Percentiles rank a stretch among this genome's conserved stretches.
Conservation (phyloP, 2,113 vertebrate species). For the Zootoca vivipara region DNA sequence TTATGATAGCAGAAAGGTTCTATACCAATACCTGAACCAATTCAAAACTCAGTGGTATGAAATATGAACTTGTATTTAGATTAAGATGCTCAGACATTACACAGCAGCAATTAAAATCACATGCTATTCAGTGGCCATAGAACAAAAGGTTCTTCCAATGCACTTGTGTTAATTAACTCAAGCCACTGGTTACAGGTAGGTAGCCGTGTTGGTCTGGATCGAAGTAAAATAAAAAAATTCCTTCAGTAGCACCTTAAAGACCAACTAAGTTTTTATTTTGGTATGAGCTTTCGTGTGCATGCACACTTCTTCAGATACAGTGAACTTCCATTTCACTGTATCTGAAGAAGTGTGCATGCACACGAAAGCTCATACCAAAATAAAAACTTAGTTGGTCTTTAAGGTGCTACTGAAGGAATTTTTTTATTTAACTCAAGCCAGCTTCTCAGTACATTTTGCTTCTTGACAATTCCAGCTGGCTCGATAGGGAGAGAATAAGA, state of each 20-base stretch:
- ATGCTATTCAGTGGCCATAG: neutral
- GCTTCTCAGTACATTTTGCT: neutral
- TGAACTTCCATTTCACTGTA: no score
- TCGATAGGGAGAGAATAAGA: neutral
- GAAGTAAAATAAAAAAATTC: no score
- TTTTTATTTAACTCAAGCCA: neutral
- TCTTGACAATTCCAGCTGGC: neutral
- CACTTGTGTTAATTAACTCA: neutral
- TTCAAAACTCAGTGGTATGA: neutral
- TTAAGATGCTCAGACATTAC: neutral
- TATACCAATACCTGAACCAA: neutral
- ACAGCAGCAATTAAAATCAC: neutral
- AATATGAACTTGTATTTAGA: neutral
- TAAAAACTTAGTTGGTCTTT: no score
- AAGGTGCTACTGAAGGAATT: no score
- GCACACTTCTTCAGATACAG: no score
- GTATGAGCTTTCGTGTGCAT: no score
- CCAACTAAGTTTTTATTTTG: no score
- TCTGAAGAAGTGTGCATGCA: no score
- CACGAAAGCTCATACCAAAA: no score
- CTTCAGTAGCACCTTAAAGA: no score
- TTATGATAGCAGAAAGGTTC: neutral
- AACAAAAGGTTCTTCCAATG: neutral
- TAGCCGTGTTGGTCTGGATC: no score
- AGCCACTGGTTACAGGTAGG: no score